Evolutionary conservation across 2,888 invertebrate species (phyloP), one percentile per base, ranked within the genome.

Genomic region (Orchestes rusci): DNA sequence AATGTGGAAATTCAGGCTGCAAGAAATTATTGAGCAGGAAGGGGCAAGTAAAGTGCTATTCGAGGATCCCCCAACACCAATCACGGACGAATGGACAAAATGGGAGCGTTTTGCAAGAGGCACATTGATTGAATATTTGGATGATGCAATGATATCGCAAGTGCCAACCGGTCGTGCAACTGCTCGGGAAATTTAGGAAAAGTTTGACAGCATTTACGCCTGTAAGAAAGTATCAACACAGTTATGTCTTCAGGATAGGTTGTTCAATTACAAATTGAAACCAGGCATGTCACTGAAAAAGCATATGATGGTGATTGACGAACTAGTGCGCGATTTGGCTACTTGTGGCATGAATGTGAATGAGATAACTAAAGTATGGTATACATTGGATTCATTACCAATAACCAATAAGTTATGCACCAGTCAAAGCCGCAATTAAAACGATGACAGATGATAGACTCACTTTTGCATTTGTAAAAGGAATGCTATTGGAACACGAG

Each of bases 221-320:
- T 49, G 49, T 17, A 49, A 49, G 38, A 49, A 42, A 34, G 33
- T 48, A 20, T 43, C 46, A 10, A 48, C 48, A 27, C 47, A 49
- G 16, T 30, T 49, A 38, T 48, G 45, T 39, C 32, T 46, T 13
- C 45, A 48, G 13, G 42, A 49, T 37, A 33, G 46, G 3, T 29
- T 48, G 23, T 50, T 50, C 20, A 50, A 48, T 34, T 48, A 30
- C n/a, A 48, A 50, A 48, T 28, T 50, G 30, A 50, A 50, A 13
- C 33, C 43, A 2, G 50, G 43, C 33, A 50, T 19, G 39, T 39
- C 37, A 32, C 27, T 35, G 31, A 49, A 32, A 18, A 40, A 33
- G 13, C 40, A 33, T 33, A 33, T 40, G 33, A 16, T 27, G 40
- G 40, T 16, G 32, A 36, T 45, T 34, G 51, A 50, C 2, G 49